Conservation (phyloP, 2,888 invertebrate species). For the Petrolisthes manimaculis region DNA sequence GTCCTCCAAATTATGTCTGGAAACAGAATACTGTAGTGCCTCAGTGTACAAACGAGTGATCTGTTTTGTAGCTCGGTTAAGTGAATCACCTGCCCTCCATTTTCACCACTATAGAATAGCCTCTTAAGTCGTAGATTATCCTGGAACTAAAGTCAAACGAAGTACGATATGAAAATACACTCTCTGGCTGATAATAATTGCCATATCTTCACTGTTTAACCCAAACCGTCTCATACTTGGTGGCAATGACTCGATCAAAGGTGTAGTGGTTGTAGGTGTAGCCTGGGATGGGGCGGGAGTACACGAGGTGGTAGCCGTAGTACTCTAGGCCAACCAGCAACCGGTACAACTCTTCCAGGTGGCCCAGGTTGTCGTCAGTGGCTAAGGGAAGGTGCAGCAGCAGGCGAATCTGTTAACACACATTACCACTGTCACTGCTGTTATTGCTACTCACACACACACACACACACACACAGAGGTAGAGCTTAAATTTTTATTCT, state of each 20-base stretch:
- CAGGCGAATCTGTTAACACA: slow-evolving; percentile 26
- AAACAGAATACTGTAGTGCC: no score
- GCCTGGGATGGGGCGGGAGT: slow-evolving; percentile 37
- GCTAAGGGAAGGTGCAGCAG: slow-evolving; percentile 42
- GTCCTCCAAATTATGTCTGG: no score
- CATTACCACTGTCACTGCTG: no score
- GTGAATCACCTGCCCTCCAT: neutral
- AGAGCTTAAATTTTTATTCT: no score
- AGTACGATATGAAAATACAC: no score
- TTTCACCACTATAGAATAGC: neutral
- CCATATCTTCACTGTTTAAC: neutral
- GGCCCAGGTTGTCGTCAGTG: slow-evolving; percentile 13
- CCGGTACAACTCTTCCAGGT: slow-evolving; percentile 3
- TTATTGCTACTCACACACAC: no score
- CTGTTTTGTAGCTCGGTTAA: neutral
- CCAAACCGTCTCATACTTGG: slow-evolving; percentile 56
- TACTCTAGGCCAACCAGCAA: slow-evolving; percentile 47
- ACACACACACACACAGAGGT: no score
- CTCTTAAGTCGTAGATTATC: no score
- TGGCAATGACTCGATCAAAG: slow-evolving; percentile 25
- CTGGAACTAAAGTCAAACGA: no score
- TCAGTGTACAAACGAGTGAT: no score
- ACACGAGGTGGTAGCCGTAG: slow-evolving; percentile 39
- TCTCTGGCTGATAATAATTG: no score
- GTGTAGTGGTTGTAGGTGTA: slow-evolving; percentile 25